phyloP scores from a whole-genome alignment of 2,113 vertebrate genomes.

The Anarrhichthys ocellatus region DNA sequence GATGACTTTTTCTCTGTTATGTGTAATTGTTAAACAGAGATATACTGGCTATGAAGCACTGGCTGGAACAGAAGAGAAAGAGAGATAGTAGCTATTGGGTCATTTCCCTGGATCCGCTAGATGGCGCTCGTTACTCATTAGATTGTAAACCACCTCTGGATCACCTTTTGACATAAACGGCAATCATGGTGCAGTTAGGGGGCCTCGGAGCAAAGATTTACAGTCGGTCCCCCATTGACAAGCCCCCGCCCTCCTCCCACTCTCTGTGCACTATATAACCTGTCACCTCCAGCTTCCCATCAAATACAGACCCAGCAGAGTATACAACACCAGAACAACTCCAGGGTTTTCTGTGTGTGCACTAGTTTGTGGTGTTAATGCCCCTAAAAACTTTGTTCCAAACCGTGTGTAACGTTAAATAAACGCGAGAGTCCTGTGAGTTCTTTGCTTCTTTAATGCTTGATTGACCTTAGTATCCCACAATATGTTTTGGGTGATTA shows the following conservation, averaged over 20 bases:
- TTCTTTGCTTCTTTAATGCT: too few species aligned
- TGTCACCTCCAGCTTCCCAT: background rate
- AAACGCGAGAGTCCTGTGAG: background rate
- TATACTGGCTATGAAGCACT: background rate
- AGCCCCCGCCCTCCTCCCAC: background rate
- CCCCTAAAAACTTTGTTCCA: background rate
- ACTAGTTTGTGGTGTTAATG: background rate
- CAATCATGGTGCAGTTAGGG: background rate
- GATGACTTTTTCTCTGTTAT: background rate
- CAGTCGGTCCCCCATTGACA: background rate
- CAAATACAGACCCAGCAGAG: background rate
- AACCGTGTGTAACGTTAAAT: background rate
- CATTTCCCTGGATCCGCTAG: conserved; percentile 34
- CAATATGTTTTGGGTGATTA: too few species aligned
- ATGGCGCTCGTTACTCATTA: conserved; percentile 41
- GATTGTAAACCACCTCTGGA: background rate
- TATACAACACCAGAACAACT: background rate
- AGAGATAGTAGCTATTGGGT: too few species aligned
- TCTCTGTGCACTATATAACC: background rate
- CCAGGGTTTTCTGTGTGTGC: background rate
- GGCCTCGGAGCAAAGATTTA: background rate
- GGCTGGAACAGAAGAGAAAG: background rate
- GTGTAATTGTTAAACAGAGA: background rate
- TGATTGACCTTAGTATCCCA: too few species aligned
- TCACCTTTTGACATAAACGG: background rate